A percentile compares a stretch with the other conserved stretches of the same genome.
Conservation (phyloP, 1,140 invertebrate genomes). For the Subanguina moxae region DNA sequence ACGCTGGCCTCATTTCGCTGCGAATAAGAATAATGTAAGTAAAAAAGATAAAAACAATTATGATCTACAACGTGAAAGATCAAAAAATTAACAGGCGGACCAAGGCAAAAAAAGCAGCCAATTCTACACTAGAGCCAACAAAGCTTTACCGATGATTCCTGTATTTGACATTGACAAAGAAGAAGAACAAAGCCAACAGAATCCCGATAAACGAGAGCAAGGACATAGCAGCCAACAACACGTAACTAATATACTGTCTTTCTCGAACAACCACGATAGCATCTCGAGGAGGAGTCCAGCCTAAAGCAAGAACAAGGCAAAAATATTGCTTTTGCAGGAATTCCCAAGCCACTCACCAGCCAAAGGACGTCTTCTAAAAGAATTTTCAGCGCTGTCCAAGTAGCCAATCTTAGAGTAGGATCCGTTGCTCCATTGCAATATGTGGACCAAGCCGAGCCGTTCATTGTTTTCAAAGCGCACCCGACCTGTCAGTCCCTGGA, state of each 20-base stretch:
- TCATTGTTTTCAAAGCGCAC: constrained; percentile 92
- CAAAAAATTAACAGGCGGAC: too few relatives aligned
- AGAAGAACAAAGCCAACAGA: constrained; percentile 81
- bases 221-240: constrained; percentile 78
- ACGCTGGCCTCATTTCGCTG: too few relatives aligned
- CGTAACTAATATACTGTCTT: constrained; percentile 73
- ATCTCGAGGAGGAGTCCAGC: constrained; percentile 50
- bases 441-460: constrained; percentile 81
- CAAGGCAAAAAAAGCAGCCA: too few relatives aligned
- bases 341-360: not conserved
- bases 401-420: constrained; percentile 44
- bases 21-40: too few relatives aligned
- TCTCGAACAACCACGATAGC: constrained; percentile 48
- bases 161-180: constrained; percentile 91
- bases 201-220: constrained; percentile 83
- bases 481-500: constrained; percentile 67
- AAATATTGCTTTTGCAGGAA: not conserved
- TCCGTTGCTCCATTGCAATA: constrained; percentile 76
- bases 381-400: constrained; percentile 46
- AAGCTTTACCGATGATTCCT: constrained; percentile 80
- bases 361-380: constrained; percentile 24
- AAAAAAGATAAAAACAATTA: too few relatives aligned
- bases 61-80: too few relatives aligned
- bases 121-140: too few relatives aligned
- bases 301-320: constrained; percentile 19